Evolutionary conservation across 2,888 invertebrate genomes (phyloP).

Genomic region (Rhagophthalmus giganteus): DNA sequence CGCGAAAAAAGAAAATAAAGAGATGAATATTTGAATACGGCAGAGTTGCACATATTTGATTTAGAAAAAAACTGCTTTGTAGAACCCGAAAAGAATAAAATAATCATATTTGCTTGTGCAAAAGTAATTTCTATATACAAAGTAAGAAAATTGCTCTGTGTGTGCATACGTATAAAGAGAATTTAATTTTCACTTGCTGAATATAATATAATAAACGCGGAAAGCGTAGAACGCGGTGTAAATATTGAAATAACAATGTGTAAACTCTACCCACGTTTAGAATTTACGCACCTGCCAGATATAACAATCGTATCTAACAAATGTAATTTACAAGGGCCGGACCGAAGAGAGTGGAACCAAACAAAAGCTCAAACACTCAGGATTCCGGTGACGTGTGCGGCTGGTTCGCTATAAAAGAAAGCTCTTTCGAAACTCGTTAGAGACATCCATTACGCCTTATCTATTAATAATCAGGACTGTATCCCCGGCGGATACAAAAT

Average conservation of each 20-base stretch:
- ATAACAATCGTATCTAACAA: slow-evolving; percentile 36
- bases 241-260: slow-evolving; percentile 35
- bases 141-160: slow-evolving; percentile 10
- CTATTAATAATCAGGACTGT: slow-evolving; percentile 36
- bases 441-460: slow-evolving; percentile 39
- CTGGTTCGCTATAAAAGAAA: slow-evolving; percentile 36
- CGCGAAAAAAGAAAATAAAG: slow-evolving; percentile 7
- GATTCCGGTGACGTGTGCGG: slow-evolving; percentile 34
- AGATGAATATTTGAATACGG: slow-evolving; percentile 16
- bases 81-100: slow-evolving; percentile 18
- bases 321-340: slow-evolving; percentile 35
- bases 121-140: slow-evolving; percentile 26
- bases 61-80: slow-evolving; percentile 19
- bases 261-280: slow-evolving; percentile 32
- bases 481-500: slow-evolving; percentile 30
- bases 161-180: slow-evolving; percentile 21
- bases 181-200: slow-evolving; percentile 30
- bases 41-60: slow-evolving; percentile 18
- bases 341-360: slow-evolving; percentile 22
- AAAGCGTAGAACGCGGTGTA: slow-evolving; percentile 28
- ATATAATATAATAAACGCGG: slow-evolving; percentile 27
- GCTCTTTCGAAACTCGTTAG: slow-evolving; percentile 38
- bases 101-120: slow-evolving; percentile 28
- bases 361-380: slow-evolving; percentile 33
- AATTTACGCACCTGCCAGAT: slow-evolving; percentile 38